Conservation (phyloP, 2,888 invertebrate genomes). For the Dynastes maya region DNA sequence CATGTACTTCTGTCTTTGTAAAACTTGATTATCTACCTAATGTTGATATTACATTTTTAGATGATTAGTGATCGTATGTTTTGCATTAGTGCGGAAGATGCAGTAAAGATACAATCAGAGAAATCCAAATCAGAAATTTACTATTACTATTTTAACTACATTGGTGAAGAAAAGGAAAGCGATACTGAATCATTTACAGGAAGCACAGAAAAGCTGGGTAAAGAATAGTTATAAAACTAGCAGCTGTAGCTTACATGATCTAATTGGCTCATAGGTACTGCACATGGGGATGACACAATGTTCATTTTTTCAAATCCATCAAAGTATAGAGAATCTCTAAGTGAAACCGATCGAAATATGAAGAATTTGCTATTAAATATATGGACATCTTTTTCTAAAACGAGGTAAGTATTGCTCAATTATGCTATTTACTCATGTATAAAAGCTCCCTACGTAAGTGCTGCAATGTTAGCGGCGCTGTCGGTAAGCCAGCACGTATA, state of each 20-base stretch:
- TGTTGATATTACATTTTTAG: conserved; percentile 60
- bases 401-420: conserved; percentile 25
- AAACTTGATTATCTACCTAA: background rate
- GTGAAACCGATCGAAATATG: conserved; percentile 28
- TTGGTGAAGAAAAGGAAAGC: conserved; percentile 41
- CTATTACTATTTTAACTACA: conserved; percentile 68
- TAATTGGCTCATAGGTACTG: conserved; percentile 30
- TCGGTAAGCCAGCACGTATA: too few relatives aligned
- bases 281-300: conserved; percentile 46
- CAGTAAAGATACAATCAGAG: conserved; percentile 74
- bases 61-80: conserved; percentile 78
- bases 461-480: too few relatives aligned
- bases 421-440: too few relatives aligned
- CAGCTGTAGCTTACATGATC: background rate
- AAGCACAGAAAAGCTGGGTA: conserved; percentile 32
- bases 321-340: conserved; percentile 6
- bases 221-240: background rate
- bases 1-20: conserved; percentile 48
- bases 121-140: conserved; percentile 74
- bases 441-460: too few relatives aligned
- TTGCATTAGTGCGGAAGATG: conserved; percentile 72
- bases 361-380: conserved; percentile 39
- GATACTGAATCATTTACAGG: conserved; percentile 35
- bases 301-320: conserved; percentile 42
- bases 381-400: conserved; percentile 35